Percentiles rank a stretch among this genome's conserved stretches.
phyloP scores from a whole-genome alignment of 2,113 vertebrate genomes.

The Propithecus coquereli region DNA sequence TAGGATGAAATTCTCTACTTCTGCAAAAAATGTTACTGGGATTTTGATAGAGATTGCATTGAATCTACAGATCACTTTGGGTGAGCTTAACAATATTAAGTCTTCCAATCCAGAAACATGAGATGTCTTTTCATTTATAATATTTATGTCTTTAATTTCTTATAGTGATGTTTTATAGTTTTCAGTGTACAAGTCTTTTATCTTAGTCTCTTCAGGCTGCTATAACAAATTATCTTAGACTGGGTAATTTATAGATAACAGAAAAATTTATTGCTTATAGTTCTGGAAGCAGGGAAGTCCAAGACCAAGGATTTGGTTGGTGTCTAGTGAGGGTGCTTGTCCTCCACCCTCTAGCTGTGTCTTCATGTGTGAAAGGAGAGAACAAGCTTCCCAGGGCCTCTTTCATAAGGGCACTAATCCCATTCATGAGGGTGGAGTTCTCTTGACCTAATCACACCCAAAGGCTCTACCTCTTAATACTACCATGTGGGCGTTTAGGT shows the following conservation, averaged over 20 bases:
- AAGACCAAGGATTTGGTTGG: neutral
- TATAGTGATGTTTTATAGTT: neutral
- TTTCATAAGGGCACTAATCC: neutral
- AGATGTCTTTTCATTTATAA: neutral
- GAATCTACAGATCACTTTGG: neutral
- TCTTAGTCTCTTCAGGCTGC: neutral
- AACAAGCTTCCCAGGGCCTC: neutral
- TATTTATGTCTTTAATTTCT: neutral
- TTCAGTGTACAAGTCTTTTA: neutral
- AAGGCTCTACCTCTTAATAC: neutral
- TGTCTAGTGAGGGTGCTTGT: neutral
- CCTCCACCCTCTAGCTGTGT: neutral
- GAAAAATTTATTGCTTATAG: neutral
- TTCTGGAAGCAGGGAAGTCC: neutral
- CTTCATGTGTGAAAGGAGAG: neutral
- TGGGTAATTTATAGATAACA: neutral
- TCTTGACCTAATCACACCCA: neutral
- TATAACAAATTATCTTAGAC: neutral
- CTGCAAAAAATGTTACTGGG: neutral
- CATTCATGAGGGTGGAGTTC: neutral
- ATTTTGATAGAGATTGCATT: neutral
- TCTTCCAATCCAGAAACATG: neutral
- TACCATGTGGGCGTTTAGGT: neutral
- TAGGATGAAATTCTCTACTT: neutral
- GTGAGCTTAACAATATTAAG: neutral